A percentile compares a stretch with the other conserved stretches of the same genome.
Evolutionary conservation across 2,113 vertebrate species (phyloP).

Genomic region (Gymnobelideus leadbeateri): DNA sequence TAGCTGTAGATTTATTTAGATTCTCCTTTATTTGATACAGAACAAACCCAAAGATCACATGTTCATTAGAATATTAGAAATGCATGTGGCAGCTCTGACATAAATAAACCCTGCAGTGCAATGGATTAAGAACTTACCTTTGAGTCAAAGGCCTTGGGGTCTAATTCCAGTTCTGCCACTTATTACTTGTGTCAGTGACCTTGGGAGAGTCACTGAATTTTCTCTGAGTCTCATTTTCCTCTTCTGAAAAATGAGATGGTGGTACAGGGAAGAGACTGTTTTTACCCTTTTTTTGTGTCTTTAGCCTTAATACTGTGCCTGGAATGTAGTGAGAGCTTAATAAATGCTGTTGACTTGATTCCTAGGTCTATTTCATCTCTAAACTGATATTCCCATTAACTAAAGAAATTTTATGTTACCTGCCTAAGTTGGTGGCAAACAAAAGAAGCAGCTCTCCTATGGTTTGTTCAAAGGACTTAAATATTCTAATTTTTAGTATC

Average conservation of each 20-base stretch:
- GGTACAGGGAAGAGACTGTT: background rate
- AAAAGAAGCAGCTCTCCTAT: background rate
- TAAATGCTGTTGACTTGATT: slow-evolving; percentile 31
- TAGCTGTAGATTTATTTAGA: background rate
- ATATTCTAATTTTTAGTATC: background rate
- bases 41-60: background rate
- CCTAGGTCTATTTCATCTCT: background rate
- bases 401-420: background rate
- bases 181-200: slow-evolving; percentile 32
- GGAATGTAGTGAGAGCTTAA: slow-evolving; percentile 41
- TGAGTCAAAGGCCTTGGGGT: slow-evolving; percentile 6
- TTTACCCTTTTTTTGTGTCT: slow-evolving; percentile 60
- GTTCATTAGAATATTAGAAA: background rate
- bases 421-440: background rate
- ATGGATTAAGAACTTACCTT: slow-evolving; percentile 18
- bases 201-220: background rate
- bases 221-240: slow-evolving; percentile 33
- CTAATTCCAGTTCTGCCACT: slow-evolving; percentile 28
- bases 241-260: background rate
- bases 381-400: background rate
- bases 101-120: background rate
- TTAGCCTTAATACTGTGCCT: background rate
- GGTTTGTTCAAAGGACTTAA: background rate
- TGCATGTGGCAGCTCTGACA: background rate
- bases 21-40: background rate